phyloP scores from a whole-genome alignment of 2,113 vertebrate genomes.

The Zeus faber region DNA sequence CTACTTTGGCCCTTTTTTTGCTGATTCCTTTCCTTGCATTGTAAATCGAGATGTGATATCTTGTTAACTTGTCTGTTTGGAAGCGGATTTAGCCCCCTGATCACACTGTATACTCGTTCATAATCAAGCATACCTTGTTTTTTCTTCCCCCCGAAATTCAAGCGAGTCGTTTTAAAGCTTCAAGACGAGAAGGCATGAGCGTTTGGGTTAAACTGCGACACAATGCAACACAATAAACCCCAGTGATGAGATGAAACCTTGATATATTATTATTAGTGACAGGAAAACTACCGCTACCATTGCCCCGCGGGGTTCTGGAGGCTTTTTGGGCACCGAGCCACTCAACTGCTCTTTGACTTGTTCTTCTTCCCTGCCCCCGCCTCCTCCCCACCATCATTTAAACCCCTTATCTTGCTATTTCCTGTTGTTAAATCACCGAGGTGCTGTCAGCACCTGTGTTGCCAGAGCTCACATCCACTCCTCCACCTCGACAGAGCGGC shows the following conservation, averaged over 20 bases:
- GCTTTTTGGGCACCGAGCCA: neutral
- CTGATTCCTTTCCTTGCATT: too few species aligned
- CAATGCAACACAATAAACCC: neutral
- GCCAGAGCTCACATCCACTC: constrained; percentile 20
- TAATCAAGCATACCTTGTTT: too few species aligned
- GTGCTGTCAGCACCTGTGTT: constrained; percentile 25
- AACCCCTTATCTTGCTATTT: constrained; percentile 19
- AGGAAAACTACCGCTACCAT: neutral
- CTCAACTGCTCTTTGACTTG: neutral
- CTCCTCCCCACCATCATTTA: constrained; percentile 2
- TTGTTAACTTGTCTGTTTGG: too few species aligned
- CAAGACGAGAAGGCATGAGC: too few species aligned
- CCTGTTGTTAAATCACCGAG: constrained; percentile 35
- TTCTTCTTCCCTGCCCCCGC: neutral
- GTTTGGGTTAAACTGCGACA: too few species aligned
- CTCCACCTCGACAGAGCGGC: constrained; percentile 14
- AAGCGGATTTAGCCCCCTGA: too few species aligned
- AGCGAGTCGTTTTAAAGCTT: too few species aligned
- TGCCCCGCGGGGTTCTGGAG: neutral
- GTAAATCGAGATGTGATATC: too few species aligned
- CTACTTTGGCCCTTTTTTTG: too few species aligned
- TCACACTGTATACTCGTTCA: too few species aligned
- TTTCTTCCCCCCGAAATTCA: too few species aligned
- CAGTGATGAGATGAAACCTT: neutral
- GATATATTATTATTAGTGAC: constrained; percentile 1